Conservation (phyloP, 2,113 vertebrate species). For the Osmerus mordax region DNA sequence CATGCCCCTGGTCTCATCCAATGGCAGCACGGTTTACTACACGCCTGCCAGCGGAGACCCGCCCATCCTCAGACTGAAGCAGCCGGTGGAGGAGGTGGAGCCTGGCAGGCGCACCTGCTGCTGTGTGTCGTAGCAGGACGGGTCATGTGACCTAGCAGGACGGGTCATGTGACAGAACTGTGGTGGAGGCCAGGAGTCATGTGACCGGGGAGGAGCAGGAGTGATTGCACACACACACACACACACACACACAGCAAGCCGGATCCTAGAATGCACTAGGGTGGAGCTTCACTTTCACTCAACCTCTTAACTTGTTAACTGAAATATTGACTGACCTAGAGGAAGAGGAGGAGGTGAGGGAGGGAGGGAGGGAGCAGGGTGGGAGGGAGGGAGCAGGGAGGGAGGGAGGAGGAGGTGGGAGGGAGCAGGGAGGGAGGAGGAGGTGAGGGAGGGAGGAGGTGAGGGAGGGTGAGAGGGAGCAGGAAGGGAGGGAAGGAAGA, state of each 20-base stretch:
- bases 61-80: slow-evolving; percentile 89
- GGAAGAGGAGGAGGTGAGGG: too few relatives aligned
- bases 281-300: not conserved
- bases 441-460: not conserved
- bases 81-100: slow-evolving; percentile 87
- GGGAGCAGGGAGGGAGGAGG: not conserved
- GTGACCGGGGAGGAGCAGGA: slow-evolving; percentile 23
- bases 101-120: slow-evolving; percentile 86
- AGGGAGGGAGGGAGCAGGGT: too few relatives aligned
- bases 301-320: too few relatives aligned
- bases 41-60: slow-evolving; percentile 92
- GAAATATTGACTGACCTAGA: too few relatives aligned
- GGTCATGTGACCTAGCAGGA: too few relatives aligned
- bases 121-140: slow-evolving; percentile 80
- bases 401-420: too few relatives aligned
- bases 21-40: slow-evolving; percentile 87
- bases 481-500: not conserved
- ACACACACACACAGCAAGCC: slow-evolving; percentile 1
- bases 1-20: slow-evolving; percentile 87
- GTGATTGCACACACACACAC: slow-evolving; percentile 24
- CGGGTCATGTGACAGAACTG: too few relatives aligned
- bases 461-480: not conserved
- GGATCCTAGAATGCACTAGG: slow-evolving; percentile 4
- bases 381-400: too few relatives aligned
- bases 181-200: not conserved